Evolutionary conservation across 2,113 vertebrate genomes (phyloP).

Genomic region (Mesembrinibis cayennensis): DNA sequence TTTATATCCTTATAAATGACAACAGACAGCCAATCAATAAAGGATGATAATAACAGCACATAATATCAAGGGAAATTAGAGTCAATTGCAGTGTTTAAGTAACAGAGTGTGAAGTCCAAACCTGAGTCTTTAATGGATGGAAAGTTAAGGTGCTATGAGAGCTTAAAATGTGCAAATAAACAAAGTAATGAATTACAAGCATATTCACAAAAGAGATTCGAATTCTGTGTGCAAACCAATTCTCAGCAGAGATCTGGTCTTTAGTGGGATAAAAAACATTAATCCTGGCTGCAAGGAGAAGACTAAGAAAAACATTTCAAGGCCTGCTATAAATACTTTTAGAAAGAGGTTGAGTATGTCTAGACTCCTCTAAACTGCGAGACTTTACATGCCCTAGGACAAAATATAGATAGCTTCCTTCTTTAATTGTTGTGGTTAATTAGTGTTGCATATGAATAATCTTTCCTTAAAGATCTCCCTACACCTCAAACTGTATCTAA

Average conservation of each 20-base stretch:
- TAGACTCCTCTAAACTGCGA: not conserved
- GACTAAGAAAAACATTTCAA: constrained; percentile 3
- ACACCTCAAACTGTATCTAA: not conserved
- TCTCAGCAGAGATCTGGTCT: not conserved
- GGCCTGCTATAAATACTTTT: constrained; percentile 1
- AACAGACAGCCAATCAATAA: constrained; percentile 70
- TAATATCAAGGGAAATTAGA: constrained; percentile 71
- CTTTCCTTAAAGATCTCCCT: not conserved
- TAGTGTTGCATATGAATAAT: not conserved
- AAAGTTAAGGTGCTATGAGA: constrained; percentile 51
- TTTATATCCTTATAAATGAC: constrained; percentile 67
- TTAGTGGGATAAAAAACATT: constrained; percentile 16
- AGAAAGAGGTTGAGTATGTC: not conserved
- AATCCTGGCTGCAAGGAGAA: constrained; percentile 28
- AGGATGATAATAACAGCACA: constrained; percentile 65
- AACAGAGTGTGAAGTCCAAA: constrained; percentile 54
- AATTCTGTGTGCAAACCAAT: not conserved
- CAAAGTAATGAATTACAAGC: constrained; percentile 34
- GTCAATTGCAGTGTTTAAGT: constrained; percentile 52
- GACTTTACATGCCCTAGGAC: not conserved
- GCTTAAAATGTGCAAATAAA: constrained; percentile 55
- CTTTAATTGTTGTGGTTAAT: constrained; percentile 9
- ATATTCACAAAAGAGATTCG: not conserved
- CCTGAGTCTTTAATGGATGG: constrained; percentile 7
- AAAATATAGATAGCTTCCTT: not conserved